Percentiles rank a stretch among this genome's conserved stretches.
Evolutionary conservation across 2,797 vertebrate species (phyloP).

Genomic region (Acipenser ruthenus): DNA sequence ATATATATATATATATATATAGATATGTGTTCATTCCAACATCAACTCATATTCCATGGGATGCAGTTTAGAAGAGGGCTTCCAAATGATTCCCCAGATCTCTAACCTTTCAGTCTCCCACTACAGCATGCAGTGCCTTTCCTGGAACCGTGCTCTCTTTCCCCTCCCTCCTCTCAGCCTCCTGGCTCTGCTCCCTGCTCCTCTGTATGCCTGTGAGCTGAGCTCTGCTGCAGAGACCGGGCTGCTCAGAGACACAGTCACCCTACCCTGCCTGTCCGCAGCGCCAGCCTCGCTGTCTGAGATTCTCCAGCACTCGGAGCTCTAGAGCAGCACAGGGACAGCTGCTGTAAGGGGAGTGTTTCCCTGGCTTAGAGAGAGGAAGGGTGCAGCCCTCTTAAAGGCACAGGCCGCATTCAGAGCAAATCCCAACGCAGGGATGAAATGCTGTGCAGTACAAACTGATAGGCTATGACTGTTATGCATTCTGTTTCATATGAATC

Average conservation of each 20-base stretch:
- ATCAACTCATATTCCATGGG: no score
- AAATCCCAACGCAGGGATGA: no score
- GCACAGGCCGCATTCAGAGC: conserved; percentile 54
- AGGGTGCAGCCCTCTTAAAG: conserved; percentile 71
- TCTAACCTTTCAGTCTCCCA: conserved; percentile 38
- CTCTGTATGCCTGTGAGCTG: conserved; percentile 18
- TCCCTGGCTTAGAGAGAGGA: conserved; percentile 52
- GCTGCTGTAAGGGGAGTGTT: conserved; percentile 62
- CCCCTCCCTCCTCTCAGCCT: conserved; percentile 23
- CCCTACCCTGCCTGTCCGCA: conserved; percentile 36
- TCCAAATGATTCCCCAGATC: no score
- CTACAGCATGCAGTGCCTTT: conserved; percentile 24
- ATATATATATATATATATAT: no score
- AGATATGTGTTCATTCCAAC: no score
- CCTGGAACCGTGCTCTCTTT: conserved; percentile 27
- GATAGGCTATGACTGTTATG: no score
- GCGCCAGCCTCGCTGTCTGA: conserved; percentile 50
- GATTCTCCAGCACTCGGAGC: conserved; percentile 42
- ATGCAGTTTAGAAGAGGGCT: no score
- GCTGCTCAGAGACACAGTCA: conserved; percentile 23
- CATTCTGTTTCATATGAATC: no score
- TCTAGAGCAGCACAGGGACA: conserved; percentile 62
- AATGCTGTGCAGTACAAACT: no score
- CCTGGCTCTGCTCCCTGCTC: conserved; percentile 16
- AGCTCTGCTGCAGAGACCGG: conserved; percentile 26